Evolutionary conservation across 2,113 vertebrate species (phyloP).

Genomic region (Clinocottus analis): DNA sequence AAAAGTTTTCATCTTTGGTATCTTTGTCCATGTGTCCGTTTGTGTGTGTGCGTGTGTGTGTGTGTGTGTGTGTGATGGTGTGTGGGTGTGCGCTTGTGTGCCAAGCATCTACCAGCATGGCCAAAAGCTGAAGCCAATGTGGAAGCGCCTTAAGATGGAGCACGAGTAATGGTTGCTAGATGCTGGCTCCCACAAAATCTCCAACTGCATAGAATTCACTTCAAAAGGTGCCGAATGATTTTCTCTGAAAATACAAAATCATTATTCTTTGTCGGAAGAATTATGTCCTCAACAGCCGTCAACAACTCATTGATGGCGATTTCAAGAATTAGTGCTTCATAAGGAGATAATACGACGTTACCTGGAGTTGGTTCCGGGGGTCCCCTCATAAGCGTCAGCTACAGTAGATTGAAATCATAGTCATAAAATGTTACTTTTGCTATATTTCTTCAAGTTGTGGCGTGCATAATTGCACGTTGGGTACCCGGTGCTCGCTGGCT

Average conservation of each 20-base stretch:
- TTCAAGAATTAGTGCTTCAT: background rate
- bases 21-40: constrained; percentile 52
- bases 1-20: constrained; percentile 35
- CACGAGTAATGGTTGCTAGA: constrained; percentile 42
- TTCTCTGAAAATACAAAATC: constrained; percentile 4
- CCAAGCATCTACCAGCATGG: constrained; percentile 37
- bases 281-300: background rate
- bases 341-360: background rate
- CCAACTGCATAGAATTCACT: constrained; percentile 9
- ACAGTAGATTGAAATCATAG: background rate
- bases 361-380: background rate
- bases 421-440: background rate
- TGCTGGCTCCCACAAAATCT: background rate
- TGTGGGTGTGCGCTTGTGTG: constrained; percentile 24
- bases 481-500: constrained; percentile 82
- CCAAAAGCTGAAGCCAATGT: constrained; percentile 54
- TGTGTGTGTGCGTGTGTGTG: background rate
- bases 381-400: constrained; percentile 1
- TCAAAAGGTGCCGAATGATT: constrained; percentile 5
- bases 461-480: constrained; percentile 22
- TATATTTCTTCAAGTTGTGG: constrained; percentile 32
- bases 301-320: background rate
- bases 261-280: constrained; percentile 3
- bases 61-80: constrained; percentile 12
- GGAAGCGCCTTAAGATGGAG: constrained; percentile 40